A percentile compares a stretch with the other conserved stretches of the same genome.
Conservation (phyloP, 2,888 invertebrate genomes). For the Heliconius ethilla region DNA sequence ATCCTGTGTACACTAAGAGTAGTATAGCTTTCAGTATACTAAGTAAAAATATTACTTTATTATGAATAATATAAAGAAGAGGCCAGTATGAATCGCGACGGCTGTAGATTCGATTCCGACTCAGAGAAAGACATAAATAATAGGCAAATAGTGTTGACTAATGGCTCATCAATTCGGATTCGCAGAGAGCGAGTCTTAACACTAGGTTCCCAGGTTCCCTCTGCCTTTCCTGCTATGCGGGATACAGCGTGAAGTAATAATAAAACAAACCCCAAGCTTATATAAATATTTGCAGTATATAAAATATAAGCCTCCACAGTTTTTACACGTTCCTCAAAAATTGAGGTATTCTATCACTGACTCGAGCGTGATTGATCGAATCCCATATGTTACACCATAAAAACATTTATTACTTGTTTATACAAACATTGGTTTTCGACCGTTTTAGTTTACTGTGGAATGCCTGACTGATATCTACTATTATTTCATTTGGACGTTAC, state of each 20-base stretch:
- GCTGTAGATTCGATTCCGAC: no score
- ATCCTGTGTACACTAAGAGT: constrained; percentile 17
- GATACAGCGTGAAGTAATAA: no score
- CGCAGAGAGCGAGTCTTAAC: no score
- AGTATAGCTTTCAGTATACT: background rate
- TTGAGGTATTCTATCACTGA: constrained; percentile 21
- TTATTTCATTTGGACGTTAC: no score
- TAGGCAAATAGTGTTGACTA: no score
- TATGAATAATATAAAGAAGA: background rate
- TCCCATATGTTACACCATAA: constrained; percentile 9
- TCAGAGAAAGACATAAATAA: background rate
- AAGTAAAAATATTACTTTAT: background rate
- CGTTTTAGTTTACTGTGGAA: background rate
- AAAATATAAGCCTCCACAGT: background rate
- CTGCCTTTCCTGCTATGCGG: no score
- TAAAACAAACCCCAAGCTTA: no score
- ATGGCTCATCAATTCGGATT: no score
- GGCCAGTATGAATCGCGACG: no score
- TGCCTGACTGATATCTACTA: background rate
- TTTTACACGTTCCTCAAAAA: background rate
- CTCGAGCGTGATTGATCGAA: constrained; percentile 16
- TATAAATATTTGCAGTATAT: no score
- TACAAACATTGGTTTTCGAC: constrained; percentile 6
- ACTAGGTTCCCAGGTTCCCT: no score
- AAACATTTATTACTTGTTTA: constrained; percentile 21